A percentile compares a stretch with the other conserved stretches of the same genome.
phyloP scores from a whole-genome alignment of 2,888 invertebrate genomes.

The Heteromurus nitidus region DNA sequence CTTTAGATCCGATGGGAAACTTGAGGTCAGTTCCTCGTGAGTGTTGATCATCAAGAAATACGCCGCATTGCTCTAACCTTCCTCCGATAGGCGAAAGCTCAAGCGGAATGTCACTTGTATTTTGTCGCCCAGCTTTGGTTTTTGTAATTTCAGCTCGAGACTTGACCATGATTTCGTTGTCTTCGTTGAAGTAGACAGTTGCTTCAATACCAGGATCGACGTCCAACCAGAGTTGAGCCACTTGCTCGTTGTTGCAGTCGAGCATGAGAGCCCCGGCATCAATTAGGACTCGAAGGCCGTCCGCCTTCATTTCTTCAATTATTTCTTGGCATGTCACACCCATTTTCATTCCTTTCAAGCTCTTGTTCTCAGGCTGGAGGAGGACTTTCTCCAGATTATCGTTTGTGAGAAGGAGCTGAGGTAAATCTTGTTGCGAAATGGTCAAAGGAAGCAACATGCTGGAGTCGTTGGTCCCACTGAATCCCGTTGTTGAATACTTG shows the following conservation, averaged over 20 bases:
- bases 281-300: constrained; percentile 48
- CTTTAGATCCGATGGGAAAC: constrained; percentile 45
- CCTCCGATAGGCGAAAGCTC: constrained; percentile 59
- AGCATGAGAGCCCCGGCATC: constrained; percentile 69
- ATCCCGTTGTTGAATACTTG: constrained; percentile 37
- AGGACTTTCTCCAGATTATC: constrained; percentile 28
- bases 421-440: constrained; percentile 46
- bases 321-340: constrained; percentile 32
- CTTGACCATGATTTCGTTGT: constrained; percentile 27
- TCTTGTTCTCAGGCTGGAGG: constrained; percentile 19
- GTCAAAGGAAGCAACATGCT: constrained; percentile 43
- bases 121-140: constrained; percentile 25
- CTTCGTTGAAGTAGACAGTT: constrained; percentile 42
- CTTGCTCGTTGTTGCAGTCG: constrained; percentile 66
- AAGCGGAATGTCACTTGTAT: constrained; percentile 26
- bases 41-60: constrained; percentile 69
- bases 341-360: not conserved
- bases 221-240: constrained; percentile 68
- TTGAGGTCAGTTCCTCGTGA: constrained; percentile 69
- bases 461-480: constrained; percentile 65
- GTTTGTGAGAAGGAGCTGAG: constrained; percentile 37
- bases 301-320: constrained; percentile 33
- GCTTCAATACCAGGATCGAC: constrained; percentile 36
- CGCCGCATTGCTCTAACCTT: constrained; percentile 49
- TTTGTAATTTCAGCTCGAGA: constrained; percentile 14